phyloP scores from a whole-genome alignment of 2,888 invertebrate genomes.

The Chaitophorus viminalis region DNA sequence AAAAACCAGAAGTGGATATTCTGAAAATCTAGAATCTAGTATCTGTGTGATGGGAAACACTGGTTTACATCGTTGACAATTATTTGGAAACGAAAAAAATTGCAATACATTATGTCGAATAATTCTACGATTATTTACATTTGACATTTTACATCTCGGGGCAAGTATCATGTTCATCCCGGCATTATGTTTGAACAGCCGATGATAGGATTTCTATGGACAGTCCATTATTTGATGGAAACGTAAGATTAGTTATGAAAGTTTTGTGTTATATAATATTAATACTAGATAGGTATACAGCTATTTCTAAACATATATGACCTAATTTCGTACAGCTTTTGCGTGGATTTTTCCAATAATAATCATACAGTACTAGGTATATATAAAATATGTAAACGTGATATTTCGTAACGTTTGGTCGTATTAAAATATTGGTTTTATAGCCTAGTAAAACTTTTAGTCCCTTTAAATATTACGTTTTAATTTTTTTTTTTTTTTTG shows the following conservation, averaged over 20 bases:
- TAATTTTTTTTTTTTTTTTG: background rate
- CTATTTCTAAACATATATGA: background rate
- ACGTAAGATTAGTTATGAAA: conserved; percentile 32
- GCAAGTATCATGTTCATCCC: conserved; percentile 19
- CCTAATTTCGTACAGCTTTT: background rate
- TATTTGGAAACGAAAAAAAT: too few species aligned
- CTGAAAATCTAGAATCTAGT: too few species aligned
- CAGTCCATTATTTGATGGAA: conserved; percentile 15
- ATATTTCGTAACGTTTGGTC: background rate
- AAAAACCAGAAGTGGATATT: too few species aligned
- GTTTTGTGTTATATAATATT: background rate
- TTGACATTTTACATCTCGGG: background rate
- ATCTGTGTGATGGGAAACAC: too few species aligned
- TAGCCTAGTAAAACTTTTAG: background rate
- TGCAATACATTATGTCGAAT: too few species aligned
- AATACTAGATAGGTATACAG: too few species aligned
- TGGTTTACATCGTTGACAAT: too few species aligned
- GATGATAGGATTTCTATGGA: background rate
- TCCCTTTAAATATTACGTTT: background rate
- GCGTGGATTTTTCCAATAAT: background rate
- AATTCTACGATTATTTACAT: background rate
- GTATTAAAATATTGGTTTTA: background rate
- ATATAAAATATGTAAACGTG: background rate
- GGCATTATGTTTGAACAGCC: background rate
- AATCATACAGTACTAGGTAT: background rate